Base-by-base conservation (phyloP, 2,113 vertebrate genomes). In the Corydoras maculifer region DNA sequence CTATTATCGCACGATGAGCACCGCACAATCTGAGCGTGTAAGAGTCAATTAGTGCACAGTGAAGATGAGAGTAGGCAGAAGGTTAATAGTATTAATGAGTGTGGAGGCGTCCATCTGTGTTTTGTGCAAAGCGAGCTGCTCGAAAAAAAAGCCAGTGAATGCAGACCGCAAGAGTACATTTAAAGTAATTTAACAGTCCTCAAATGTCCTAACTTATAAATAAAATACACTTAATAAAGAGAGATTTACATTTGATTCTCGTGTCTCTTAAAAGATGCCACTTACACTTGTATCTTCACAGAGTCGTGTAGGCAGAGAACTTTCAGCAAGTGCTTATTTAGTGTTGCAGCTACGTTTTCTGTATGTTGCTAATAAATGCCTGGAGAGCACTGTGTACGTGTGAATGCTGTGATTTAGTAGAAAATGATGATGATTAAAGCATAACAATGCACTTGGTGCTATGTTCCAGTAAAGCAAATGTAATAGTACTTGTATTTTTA, bases 1-100 rank as follows among this genome's bases (percentile, higher is more conserved):
- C 73, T 62, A 74, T 72, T 58, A 72, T 59, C 72, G 35, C 65
- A 71, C 65, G 61, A 8, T 14, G 29, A 29, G 69, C 54, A 48
- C 68, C 64, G 75, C 75, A 68, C 55, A 69, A 58, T 70, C 54
- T 50, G 35, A 71, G 65, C 62, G 60, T 75, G 75, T 77, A 69
- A 62, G 65, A 77, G 61, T 77, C 78, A 77, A 72, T 80, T 80
- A 77, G 73, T 69, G 51, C 71, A 62, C 58, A 69, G 9, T 65
- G 59, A 67, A 65, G 25, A 72, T 58, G 51, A 80, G 78, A 72
- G 75, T 54, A 67, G 67, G 69, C 75, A 61, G 70, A 68, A 72
- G 73, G 61, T 74, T 80, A 80, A 80, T 72, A 73, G 57, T 66
- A 66, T 62, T 65, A 62, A 69, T 71, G 68, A 71, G 64, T 62